phyloP scores from a whole-genome alignment of 2,113 vertebrate genomes.

The Barnardius zonarius region DNA sequence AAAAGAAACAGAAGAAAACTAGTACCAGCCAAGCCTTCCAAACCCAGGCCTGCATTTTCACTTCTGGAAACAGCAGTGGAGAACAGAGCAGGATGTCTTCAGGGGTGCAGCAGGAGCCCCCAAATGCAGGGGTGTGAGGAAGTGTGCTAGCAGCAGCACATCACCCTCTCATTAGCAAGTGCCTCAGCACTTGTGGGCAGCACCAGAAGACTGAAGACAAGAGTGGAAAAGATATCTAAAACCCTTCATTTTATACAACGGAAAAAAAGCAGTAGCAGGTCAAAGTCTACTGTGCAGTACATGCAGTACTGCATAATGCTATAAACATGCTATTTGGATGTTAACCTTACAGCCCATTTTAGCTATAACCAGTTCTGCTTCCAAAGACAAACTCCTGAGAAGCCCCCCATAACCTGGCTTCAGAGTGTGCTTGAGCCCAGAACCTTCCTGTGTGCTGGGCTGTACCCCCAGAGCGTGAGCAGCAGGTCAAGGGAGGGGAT shows the following conservation, averaged over 20 bases:
- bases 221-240: not conserved
- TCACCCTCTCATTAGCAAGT: not conserved
- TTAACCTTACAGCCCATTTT: not conserved
- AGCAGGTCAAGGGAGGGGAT: not conserved
- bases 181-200: not conserved
- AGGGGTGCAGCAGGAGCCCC: not conserved
- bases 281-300: not conserved
- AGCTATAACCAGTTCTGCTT: not conserved
- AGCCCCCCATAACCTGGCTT: not conserved
- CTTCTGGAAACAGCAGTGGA: not conserved
- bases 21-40: not conserved
- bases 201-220: not conserved
- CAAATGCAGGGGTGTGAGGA: rapidly evolving
- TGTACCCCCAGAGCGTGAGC: not conserved
- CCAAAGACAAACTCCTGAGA: not conserved
- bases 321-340: not conserved
- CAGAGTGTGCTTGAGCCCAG: not conserved
- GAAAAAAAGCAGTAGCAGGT: not conserved
- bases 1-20: not conserved
- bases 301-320: not conserved
- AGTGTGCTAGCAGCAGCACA: not conserved
- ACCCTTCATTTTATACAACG: not conserved
- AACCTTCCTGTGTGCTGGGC: not conserved
- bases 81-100: not conserved
- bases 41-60: not conserved